A percentile compares a stretch with the other conserved stretches of the same genome.
Conservation (phyloP, 2,888 invertebrate genomes). For the Cephus nigrinus region DNA sequence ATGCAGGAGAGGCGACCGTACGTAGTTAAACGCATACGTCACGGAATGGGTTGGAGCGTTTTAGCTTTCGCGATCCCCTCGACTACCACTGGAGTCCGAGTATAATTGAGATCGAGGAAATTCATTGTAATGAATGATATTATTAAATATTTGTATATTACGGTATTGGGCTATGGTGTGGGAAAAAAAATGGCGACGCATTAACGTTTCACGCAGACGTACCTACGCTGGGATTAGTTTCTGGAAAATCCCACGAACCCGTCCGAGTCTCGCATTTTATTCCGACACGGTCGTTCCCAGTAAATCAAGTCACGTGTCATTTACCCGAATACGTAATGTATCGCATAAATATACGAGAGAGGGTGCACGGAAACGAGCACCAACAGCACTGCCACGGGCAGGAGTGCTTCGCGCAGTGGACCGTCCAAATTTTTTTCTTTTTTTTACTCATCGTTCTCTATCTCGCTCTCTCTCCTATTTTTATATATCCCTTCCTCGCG, state of each 20-base stretch:
- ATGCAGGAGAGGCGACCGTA: not conserved
- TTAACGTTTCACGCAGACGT: not conserved
- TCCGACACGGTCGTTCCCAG: conserved; percentile 49
- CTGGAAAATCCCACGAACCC: conserved; percentile 49
- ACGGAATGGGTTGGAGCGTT: not conserved
- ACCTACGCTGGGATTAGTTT: not conserved
- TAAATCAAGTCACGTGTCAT: conserved; percentile 63
- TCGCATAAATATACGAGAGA: conserved; percentile 54
- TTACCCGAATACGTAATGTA: conserved; percentile 62
- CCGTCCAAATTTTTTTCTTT: not conserved
- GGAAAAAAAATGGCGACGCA: not conserved
- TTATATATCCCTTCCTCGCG: conserved; percentile 15
- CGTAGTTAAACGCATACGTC: not conserved
- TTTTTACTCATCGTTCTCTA: not conserved
- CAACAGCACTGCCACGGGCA: conserved; percentile 22
- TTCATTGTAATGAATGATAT: not conserved
- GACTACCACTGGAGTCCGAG: not conserved
- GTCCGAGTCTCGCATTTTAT: conserved; percentile 52
- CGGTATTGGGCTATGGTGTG: not conserved
- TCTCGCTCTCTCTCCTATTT: conserved; percentile 10
- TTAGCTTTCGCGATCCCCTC: not conserved
- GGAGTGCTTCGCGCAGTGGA: conserved; percentile 24
- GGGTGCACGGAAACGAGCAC: conserved; percentile 30
- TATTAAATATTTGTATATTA: not conserved
- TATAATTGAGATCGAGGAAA: not conserved